Conservation (phyloP, 2,113 vertebrate species). For the Narcine bancroftii region DNA sequence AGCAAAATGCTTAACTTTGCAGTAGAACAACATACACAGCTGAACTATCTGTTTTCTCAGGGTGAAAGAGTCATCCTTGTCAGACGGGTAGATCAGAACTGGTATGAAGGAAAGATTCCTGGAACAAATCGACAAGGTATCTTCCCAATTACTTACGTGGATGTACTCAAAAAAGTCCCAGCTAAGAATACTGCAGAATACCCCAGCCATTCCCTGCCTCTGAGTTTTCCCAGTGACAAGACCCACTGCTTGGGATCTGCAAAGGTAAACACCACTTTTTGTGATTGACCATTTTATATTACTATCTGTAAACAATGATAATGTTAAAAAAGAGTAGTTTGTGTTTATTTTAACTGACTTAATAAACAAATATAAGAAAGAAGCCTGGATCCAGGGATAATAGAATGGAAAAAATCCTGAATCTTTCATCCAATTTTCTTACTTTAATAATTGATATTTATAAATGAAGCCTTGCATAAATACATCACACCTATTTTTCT, state of each 20-base stretch:
- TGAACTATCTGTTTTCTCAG: constrained; percentile 53
- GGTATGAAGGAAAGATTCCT: constrained; percentile 93
- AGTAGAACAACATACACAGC: background rate
- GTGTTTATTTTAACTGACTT: background rate
- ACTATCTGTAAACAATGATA: background rate
- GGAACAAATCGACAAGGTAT: constrained; percentile 89
- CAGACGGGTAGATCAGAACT: constrained; percentile 92
- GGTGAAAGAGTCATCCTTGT: constrained; percentile 85
- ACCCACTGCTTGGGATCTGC: constrained; percentile 66
- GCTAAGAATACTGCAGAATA: constrained; percentile 68
- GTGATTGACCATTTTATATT: background rate
- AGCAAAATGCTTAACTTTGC: background rate
- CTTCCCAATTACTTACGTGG: constrained; percentile 92
- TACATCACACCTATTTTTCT: too few species aligned
- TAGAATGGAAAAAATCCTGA: background rate
- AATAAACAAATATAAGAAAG: background rate
- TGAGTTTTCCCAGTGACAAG: constrained; percentile 69
- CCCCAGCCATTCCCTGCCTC: constrained; percentile 61
- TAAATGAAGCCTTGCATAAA: too few species aligned
- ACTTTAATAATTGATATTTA: background rate
- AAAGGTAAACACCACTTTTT: constrained; percentile 65
- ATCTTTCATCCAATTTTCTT: background rate
- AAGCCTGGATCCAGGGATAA: background rate
- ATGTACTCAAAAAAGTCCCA: constrained; percentile 74
- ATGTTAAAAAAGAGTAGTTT: background rate